Conservation (phyloP, 2,113 vertebrate species). For the Condylura cristata region DNA sequence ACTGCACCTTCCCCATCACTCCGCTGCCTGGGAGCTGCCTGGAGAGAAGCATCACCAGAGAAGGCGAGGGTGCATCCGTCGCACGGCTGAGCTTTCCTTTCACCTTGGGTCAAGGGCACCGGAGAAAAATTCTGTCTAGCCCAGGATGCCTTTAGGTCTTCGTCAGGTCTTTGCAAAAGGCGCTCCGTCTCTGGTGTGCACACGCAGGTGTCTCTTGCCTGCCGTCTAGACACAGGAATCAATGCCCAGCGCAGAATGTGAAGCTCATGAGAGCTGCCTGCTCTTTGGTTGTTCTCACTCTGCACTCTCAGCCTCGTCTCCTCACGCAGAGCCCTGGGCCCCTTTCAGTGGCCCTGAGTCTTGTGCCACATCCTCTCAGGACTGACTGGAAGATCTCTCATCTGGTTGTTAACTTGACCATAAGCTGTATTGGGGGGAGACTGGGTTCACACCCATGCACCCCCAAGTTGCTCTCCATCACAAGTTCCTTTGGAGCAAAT, state of each 20-base stretch:
- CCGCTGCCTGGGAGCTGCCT: neutral
- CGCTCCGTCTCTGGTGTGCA: rapidly evolving
- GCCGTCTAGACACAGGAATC: rapidly evolving
- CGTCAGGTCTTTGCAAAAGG: neutral
- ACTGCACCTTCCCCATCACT: neutral
- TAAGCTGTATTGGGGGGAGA: neutral
- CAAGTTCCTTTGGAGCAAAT: neutral
- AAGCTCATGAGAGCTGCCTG: neutral
- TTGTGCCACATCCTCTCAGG: neutral
- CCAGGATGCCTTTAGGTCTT: too few relatives aligned
- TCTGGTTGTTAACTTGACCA: neutral
- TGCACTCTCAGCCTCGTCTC: too few relatives aligned
- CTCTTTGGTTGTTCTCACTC: rapidly evolving
- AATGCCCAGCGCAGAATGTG: rapidly evolving
- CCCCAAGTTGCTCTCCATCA: neutral
- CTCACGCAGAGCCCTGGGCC: neutral
- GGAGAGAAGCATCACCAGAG: neutral
- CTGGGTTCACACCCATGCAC: rapidly evolving
- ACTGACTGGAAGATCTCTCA: neutral
- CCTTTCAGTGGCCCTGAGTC: neutral
- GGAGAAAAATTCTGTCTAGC: neutral
- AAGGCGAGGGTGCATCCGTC: neutral
- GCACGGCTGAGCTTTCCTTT: neutral
- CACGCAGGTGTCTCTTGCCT: rapidly evolving
- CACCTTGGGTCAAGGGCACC: neutral